Base-by-base conservation (phyloP, 2,113 vertebrate species). In the Notiomystis cincta region DNA sequence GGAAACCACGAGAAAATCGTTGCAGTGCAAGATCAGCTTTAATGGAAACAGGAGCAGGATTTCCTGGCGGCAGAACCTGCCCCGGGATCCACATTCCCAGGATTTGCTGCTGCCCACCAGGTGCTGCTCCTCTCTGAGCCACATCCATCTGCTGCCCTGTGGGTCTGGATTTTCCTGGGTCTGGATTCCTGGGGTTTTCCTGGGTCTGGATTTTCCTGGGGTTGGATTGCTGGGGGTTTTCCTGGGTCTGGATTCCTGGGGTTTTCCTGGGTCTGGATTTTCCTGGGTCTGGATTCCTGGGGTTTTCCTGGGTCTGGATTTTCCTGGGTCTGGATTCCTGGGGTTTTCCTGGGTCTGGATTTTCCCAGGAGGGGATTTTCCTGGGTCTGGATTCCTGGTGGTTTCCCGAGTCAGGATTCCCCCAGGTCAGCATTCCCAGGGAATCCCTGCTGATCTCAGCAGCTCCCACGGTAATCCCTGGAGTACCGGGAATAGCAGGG, bases 401-500 rank as follows among this genome's bases (percentile, higher is more conserved):
- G n/a, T n/a, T 44, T 44, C 18, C 44, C 13, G 44, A 8, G 44
- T 19, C 44, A 37, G 53, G 58, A 24, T 9, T 57, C 47, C 24
- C 15, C 15, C 31, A n/a, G 45, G 7, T 31, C 31, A 2, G 3
- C 27, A 15, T 40, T 5, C 21, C 7, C 13, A 4, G 48, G 17
- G 28, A n/a, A 54, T 27, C 24, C 19, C 20, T 30, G 2, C 0
- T 1, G 54, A 7, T 31, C 25, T 89, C 69, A 82, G 89, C 76
- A 89, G 50, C 89, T 81, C 25, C 91, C n/a, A 12, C 42, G 4
- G 76, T 89, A 94, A 10, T 71, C 20, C 18, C 58, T 2, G 0
- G 51, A 48, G 47, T 51, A 95, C 15, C 30, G 87, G 60, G 88
- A 86, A 11, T 82, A 91, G 76, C 24, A 50, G 54, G 88, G 88